Evolutionary conservation across 2,888 invertebrate genomes (phyloP), one percentile per base, ranked within the genome.

Genomic region (Xanthia icteritia): DNA sequence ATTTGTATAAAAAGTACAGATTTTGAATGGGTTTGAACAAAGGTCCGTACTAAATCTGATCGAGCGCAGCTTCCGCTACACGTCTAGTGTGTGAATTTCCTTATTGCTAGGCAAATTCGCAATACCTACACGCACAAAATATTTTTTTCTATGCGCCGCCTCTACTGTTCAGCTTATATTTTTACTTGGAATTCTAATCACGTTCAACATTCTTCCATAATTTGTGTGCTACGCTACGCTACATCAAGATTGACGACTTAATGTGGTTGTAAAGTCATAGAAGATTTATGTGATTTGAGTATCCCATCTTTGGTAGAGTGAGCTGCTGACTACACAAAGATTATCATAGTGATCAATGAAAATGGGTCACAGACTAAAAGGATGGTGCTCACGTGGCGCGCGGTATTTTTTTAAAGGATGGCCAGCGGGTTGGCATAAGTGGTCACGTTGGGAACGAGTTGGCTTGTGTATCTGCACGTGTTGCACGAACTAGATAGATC

Each of bases 371-470:
- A 67, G 68, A 75, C 66, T 80, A 64, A 64, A 70, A 73, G 65
- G 54, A 63, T 64, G 67, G 42, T 4, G 39, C 39, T 87, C 89
- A 88, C 87, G 87, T 79, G 82, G 83, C 82, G 27, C n/a, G 31
- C 42, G 75, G 63, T 79, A 63, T 80, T 75, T 73, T 80, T 70
- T 61, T 1, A 63, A 39, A 73, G 60, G 70, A 71, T 78, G 68
- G 64, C 73, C 65, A 42, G 69, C 51, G 42, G 5, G 66, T 54
- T 31, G 15, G 71, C 66, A 66, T 76, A 58, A 65, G 65, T 56
- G 45, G 77, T 93, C 93, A 94, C 93, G 93, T 94, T 93, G 90
- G n/a, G 39, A 69, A 79, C 89, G 90, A 86, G 87, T 79, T 82
- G 51, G 77, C 82, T 85, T 90, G 91, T 91, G 90, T 63, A 75